Evolutionary conservation across 2,113 vertebrate species (phyloP), one percentile per base, ranked within the genome.

Genomic region (Tyrannus savana): DNA sequence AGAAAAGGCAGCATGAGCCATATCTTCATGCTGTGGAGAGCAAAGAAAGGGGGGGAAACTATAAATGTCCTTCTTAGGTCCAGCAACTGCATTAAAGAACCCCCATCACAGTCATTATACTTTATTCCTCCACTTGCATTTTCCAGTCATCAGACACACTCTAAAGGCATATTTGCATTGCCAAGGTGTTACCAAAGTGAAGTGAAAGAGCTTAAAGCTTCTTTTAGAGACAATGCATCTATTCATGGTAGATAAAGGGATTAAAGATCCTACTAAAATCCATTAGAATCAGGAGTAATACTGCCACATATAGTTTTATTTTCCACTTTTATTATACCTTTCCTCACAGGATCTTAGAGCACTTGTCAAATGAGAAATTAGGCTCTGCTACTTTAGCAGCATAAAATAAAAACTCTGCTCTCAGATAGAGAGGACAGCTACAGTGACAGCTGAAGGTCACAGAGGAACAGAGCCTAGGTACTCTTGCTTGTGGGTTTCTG

Each of bases 301-400:
- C 72, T 77, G 83, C 63, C 87, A 93, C 83, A 92, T 96, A 92
- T 88, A 94, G 85, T 96, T 96, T 94, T 96, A 96, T 95, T 97
- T 95, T 96, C 56, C 76, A 84, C 88, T 94, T 96, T 95, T 93
- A 95, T 94, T 90, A 84, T 12, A 90, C 52, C 60, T 90, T 90
- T 94, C 73, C 83, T 94, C 90, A 46, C 80, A 78, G 79, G 83
- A 94, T 90, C 88, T 90, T 46, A 46, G 73, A 95, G 37, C 52
- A 50, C 93, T 91, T 95, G 81, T 96, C 94, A 97, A 95, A 93
- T 59, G 87, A 95, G 86, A 96, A 94, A 95, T 96, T 95, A 95
- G 93, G 64, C 76, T 94, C 53, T 88, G 58, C 85, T 90, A 68
- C 79, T 92, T 90, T 7, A 84, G 55, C 49, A 86, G 76, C 83